These are phyloP conservation scores for Willowsia nigromaculata DNA, from an alignment of 2,888 invertebrate species.

Conservation along the genomic window DNA sequence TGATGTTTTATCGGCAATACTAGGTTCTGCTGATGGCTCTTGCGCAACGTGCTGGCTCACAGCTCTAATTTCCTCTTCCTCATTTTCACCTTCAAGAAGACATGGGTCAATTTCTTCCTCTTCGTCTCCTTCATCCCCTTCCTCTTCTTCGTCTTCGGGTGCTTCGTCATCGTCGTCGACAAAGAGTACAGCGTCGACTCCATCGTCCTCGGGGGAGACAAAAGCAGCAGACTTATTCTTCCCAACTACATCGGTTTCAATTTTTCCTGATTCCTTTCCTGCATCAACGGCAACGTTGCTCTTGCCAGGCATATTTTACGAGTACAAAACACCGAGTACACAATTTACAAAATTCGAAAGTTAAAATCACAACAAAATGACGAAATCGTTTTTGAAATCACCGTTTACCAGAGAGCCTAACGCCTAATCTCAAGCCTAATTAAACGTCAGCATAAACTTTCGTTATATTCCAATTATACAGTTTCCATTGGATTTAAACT, in stretches of 20 bases:
- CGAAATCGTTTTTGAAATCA: not conserved
- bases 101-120: conserved; percentile 52
- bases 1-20: not conserved
- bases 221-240: not conserved
- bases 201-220: not conserved
- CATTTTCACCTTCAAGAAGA: not conserved
- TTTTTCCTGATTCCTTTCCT: not conserved
- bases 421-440: too few species aligned
- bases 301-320: not conserved
- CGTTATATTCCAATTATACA: not conserved
- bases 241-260: not conserved
- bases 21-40: not conserved
- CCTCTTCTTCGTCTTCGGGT: conserved; percentile 7
- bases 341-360: not conserved
- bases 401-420: too few species aligned
- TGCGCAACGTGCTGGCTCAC: not conserved
- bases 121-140: conserved; percentile 30
- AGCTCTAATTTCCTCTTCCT: not conserved
- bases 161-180: not conserved
- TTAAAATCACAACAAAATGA: not conserved
- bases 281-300: not conserved
- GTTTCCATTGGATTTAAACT: conserved; percentile 25
- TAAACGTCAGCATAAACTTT: too few species aligned
- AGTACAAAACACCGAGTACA: not conserved
- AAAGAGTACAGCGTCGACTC: not conserved